These are phyloP conservation scores for Lemur catta DNA, from an alignment of 2,797 vertebrate genomes.

Conservation along the genomic window DNA sequence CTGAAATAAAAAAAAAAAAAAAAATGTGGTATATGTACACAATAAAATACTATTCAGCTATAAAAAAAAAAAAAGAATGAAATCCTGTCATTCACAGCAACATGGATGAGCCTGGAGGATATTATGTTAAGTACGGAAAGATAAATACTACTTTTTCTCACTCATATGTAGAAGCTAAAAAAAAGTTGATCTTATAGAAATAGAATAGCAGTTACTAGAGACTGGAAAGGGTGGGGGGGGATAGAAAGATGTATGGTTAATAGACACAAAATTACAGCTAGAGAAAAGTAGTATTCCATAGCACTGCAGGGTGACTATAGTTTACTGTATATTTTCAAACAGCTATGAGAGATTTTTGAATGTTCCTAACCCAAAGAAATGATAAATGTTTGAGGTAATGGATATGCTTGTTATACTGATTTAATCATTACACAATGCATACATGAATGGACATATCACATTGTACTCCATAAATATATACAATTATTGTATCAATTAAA, in stretches of 20 bases:
- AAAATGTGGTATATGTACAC: background rate
- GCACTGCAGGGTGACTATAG: background rate
- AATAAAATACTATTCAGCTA: background rate
- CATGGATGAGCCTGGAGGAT: background rate
- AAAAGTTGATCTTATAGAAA: background rate
- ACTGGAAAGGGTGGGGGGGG: background rate
- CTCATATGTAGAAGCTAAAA: background rate
- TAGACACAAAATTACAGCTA: background rate
- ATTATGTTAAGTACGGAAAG: background rate
- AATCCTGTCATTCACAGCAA: background rate
- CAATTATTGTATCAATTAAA: background rate
- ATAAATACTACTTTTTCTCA: background rate
- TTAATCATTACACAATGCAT: background rate
- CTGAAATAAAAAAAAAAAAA: too few relatives aligned
- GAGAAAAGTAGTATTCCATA: background rate
- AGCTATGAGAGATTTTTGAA: background rate
- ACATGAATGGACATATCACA: background rate
- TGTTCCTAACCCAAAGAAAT: background rate
- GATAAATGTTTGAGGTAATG: background rate
- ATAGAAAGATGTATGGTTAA: background rate
- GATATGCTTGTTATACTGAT: background rate
- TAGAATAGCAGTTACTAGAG: background rate
- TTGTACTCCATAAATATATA: background rate
- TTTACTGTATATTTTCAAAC: background rate
- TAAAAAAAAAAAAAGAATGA: background rate